Percentiles rank a stretch among this genome's conserved stretches.
phyloP scores from a whole-genome alignment of 2,113 vertebrate genomes.

The Anoplopoma fimbria region DNA sequence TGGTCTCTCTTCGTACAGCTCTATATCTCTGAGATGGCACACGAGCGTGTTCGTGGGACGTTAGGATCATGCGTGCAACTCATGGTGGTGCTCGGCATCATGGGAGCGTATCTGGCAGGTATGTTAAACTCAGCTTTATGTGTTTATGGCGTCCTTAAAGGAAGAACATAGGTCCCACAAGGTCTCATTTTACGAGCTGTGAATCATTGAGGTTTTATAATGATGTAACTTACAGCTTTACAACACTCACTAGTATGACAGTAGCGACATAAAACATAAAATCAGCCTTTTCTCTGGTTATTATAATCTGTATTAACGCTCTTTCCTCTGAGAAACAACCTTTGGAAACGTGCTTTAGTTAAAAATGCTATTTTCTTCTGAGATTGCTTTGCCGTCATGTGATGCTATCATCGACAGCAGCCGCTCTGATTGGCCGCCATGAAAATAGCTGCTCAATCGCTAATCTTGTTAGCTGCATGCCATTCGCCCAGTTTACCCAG shows the following conservation, averaged over 20 bases:
- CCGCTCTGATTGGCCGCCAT: background rate
- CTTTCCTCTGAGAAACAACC: background rate
- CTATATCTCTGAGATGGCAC: constrained; percentile 93
- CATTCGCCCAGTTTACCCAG: background rate
- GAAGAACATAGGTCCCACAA: no score
- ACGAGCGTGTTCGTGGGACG: constrained; percentile 88
- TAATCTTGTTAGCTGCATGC: constrained; percentile 59
- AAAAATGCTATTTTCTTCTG: no score
- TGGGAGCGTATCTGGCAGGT: constrained; percentile 93
- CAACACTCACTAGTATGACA: background rate
- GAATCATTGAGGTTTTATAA: background rate
- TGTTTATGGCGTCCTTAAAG: background rate
- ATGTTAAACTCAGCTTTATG: constrained; percentile 5
- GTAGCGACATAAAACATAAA: no score
- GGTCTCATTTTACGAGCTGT: background rate
- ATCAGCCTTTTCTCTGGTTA: background rate
- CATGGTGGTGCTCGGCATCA: constrained; percentile 94
- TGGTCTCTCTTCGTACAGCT: constrained; percentile 77
- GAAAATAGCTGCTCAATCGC: background rate
- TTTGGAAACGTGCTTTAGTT: background rate
- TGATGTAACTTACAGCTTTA: background rate
- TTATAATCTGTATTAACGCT: background rate
- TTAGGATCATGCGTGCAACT: constrained; percentile 94
- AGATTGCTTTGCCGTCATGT: no score
- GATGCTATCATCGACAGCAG: background rate